Base-by-base conservation (phyloP, 2,797 vertebrate species). In the Centroberyx gerrardi region DNA sequence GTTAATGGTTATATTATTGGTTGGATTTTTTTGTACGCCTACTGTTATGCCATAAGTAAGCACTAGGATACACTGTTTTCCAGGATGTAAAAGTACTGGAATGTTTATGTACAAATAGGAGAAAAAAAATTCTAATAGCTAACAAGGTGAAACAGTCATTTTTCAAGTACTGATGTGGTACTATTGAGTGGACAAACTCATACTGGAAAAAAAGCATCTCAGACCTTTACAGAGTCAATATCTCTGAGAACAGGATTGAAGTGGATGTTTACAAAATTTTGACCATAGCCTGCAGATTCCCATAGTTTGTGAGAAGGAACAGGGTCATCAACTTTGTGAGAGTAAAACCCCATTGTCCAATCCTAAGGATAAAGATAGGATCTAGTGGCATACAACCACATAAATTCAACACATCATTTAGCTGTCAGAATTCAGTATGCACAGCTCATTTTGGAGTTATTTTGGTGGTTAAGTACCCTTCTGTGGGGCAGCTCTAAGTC, bases 381-480 rank as follows among this genome's bases (percentile, higher is more conserved):
- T 15, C 42, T 36, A 33, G 40, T 8, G 48, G 53, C 40, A 49
- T 65, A 17, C 31, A n/a, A 54, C 17, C 51, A 62, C 42, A 63
- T 55, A 12, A 8, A 46, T 56, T 48, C 28, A 62, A 61, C 73
- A 73, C 68, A 74, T 84, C 54, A 85, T 89, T 78, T 74, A 63
- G 42, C 74, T 88, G 87, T 84, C 83, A 87, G 56, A 46, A 48
- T 18, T 17, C 5, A 12, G 31, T 8, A 42, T 13, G 6, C 36
- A 44, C 72, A 74, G 72, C 28, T 80, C 56, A 27, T 62, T 80
- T 36, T 38, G 14, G 28, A 75, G 58, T 60, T 73, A 72, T 84
- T 77, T 33, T 40, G 70, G 63, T 71, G 78, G 53, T 44, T 61
- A 4, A 15, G 42, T 71, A 68, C 73, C 2, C 9, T 65, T 58